These are phyloP conservation scores for Danaus plexippus DNA, from an alignment of 1,140 invertebrate species.

Conservation along the genomic window DNA sequence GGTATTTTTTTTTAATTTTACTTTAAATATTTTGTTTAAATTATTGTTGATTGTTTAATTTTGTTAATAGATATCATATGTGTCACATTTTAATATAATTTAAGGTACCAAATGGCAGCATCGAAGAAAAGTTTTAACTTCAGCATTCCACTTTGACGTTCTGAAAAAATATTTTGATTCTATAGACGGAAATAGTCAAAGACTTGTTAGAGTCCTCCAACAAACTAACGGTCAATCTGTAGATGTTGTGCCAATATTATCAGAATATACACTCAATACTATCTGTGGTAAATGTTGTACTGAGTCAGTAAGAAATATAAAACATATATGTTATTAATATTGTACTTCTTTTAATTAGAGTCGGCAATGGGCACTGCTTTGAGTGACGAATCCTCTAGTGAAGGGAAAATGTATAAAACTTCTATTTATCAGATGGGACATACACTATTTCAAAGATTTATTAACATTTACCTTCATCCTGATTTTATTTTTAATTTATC, in stretches of 20 bases:
- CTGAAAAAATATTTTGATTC: slow-evolving; percentile 76
- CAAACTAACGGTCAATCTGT: slow-evolving; percentile 16
- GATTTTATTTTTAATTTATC: slow-evolving; percentile 6
- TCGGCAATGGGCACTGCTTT: slow-evolving; percentile 11
- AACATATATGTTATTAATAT: too few species aligned
- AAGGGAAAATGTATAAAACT: neutral
- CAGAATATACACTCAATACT: slow-evolving; percentile 22
- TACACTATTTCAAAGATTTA: neutral
- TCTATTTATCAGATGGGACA: slow-evolving; percentile 1
- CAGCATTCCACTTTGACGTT: slow-evolving; percentile 88
- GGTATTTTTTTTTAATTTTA: slow-evolving; percentile 47
- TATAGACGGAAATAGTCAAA: slow-evolving; percentile 32
- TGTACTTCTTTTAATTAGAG: slow-evolving; percentile 1
- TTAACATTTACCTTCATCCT: neutral
- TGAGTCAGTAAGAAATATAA: too few species aligned
- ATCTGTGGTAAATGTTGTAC: slow-evolving; percentile 19
- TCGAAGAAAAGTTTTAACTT: slow-evolving; percentile 83
- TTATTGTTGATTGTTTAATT: neutral
- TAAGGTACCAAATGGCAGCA: slow-evolving; percentile 80
- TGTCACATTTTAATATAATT: slow-evolving; percentile 9
- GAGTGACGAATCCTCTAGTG: neutral
- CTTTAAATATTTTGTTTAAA: slow-evolving; percentile 1
- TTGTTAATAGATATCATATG: slow-evolving; percentile 6
- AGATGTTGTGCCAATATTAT: slow-evolving; percentile 19
- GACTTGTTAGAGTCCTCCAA: slow-evolving; percentile 29